Evolutionary conservation across 2,888 invertebrate genomes (phyloP).

Genomic region (Monochamus alternatus): DNA sequence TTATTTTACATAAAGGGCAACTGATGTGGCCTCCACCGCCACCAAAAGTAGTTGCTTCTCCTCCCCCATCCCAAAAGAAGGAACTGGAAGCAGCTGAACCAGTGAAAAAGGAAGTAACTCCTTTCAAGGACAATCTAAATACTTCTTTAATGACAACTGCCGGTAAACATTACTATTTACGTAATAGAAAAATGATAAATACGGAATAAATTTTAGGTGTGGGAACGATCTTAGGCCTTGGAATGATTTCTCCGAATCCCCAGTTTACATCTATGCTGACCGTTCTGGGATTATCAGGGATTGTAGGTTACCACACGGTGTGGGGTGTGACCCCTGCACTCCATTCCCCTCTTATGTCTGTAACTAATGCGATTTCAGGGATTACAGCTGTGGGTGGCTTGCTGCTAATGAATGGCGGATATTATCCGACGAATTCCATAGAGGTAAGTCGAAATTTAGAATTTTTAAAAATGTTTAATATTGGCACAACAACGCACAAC

Average conservation of each 20-base stretch:
- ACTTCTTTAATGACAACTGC: slow-evolving; percentile 80
- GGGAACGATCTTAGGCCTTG: slow-evolving; percentile 80
- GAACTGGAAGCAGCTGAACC: slow-evolving; percentile 59
- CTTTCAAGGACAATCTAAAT: slow-evolving; percentile 81
- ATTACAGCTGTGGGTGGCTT: slow-evolving; percentile 94
- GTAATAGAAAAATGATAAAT: not conserved
- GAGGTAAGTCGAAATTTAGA: slow-evolving; percentile 72
- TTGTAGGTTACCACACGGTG: slow-evolving; percentile 90
- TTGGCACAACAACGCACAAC: no score
- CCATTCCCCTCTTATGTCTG: slow-evolving; percentile 94
- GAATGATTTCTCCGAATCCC: slow-evolving; percentile 85
- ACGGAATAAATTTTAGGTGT: slow-evolving; percentile 73
- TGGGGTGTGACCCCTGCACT: slow-evolving; percentile 94
- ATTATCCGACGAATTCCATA: slow-evolving; percentile 82
- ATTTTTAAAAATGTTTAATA: no score
- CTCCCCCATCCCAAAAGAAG: slow-evolving; percentile 69
- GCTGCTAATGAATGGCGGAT: slow-evolving; percentile 88
- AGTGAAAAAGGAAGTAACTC: slow-evolving; percentile 69
- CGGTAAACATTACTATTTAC: slow-evolving; percentile 70
- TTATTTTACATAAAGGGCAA: slow-evolving; percentile 83
- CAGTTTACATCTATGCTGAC: slow-evolving; percentile 92
- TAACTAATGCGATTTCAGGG: slow-evolving; percentile 93
- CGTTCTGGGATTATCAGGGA: slow-evolving; percentile 86
- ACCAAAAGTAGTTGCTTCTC: slow-evolving; percentile 72
- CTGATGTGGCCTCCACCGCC: slow-evolving; percentile 88